A percentile compares a stretch with the other conserved stretches of the same genome.
These are phyloP conservation scores for Lemur catta DNA, from an alignment of 2,797 vertebrate genomes.

Conservation along the genomic window DNA sequence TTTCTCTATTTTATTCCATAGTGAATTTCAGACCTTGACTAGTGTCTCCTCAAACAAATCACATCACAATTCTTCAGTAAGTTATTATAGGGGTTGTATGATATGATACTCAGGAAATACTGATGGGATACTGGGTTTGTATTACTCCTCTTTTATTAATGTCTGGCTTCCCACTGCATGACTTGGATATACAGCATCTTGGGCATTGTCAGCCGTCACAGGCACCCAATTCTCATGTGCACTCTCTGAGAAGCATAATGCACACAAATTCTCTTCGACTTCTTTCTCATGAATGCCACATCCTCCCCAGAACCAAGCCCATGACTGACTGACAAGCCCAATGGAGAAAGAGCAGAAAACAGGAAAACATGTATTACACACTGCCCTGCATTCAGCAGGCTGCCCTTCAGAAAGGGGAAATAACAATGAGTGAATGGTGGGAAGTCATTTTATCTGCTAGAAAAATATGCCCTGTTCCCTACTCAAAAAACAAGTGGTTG, in stretches of 20 bases:
- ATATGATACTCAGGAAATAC: neutral
- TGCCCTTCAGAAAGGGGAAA: slow-evolving; percentile 85
- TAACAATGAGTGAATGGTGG: slow-evolving; percentile 86
- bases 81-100: neutral
- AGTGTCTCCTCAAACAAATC: neutral
- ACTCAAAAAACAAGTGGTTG: slow-evolving; percentile 85
- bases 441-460: slow-evolving; percentile 86
- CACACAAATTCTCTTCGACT: slow-evolving; percentile 3
- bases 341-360: slow-evolving; percentile 85
- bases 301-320: slow-evolving; percentile 76
- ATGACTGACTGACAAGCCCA: slow-evolving; percentile 77
- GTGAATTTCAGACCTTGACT: neutral
- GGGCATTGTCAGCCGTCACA: neutral
- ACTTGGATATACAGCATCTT: neutral
- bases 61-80: neutral
- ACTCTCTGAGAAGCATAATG: neutral
- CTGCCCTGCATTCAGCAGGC: slow-evolving; percentile 81
- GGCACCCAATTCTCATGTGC: neutral
- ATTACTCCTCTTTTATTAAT: neutral
- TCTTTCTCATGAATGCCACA: slow-evolving; percentile 71
- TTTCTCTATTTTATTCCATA: neutral
- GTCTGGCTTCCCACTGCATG: neutral
- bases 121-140: neutral
- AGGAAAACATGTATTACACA: slow-evolving; percentile 86
- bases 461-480: slow-evolving; percentile 85